phyloP scores from a whole-genome alignment of 2,113 vertebrate genomes.

The Corvus hawaiiensis region DNA sequence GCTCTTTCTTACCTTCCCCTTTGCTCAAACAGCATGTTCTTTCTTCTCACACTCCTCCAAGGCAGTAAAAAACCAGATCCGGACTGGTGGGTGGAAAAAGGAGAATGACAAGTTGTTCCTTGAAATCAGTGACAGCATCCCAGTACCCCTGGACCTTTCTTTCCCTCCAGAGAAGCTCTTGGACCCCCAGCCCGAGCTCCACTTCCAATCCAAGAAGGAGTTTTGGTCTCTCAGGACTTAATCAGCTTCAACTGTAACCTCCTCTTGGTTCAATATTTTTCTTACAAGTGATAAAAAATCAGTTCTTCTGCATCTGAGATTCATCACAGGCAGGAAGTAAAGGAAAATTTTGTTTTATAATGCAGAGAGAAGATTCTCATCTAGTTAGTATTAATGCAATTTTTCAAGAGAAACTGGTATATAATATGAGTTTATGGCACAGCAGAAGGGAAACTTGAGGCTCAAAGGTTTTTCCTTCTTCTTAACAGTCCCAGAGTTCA shows the following conservation, averaged over 20 bases:
- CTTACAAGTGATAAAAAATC: neutral
- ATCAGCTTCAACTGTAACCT: neutral
- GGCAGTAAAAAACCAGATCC: neutral
- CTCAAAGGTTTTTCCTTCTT: neutral
- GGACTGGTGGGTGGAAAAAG: neutral
- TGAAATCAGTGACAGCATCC: neutral
- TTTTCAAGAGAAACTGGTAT: neutral
- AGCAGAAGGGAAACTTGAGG: neutral
- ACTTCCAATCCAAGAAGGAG: neutral
- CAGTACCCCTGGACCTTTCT: neutral
- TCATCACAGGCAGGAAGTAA: neutral
- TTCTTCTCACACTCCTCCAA: neutral
- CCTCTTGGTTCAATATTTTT: neutral
- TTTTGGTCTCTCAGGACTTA: neutral
- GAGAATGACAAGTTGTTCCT: neutral
- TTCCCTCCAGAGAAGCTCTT: neutral
- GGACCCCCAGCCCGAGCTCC: neutral
- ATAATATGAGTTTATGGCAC: neutral
- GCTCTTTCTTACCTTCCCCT: neutral
- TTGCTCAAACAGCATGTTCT: neutral
- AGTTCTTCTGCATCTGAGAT: neutral
- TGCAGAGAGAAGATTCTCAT: neutral
- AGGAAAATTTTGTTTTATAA: neutral
- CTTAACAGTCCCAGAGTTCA: neutral
- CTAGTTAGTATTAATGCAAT: neutral